These are phyloP conservation scores for Tetrapedia diversipes DNA, from an alignment of 2,888 invertebrate species.

Conservation along the genomic window DNA sequence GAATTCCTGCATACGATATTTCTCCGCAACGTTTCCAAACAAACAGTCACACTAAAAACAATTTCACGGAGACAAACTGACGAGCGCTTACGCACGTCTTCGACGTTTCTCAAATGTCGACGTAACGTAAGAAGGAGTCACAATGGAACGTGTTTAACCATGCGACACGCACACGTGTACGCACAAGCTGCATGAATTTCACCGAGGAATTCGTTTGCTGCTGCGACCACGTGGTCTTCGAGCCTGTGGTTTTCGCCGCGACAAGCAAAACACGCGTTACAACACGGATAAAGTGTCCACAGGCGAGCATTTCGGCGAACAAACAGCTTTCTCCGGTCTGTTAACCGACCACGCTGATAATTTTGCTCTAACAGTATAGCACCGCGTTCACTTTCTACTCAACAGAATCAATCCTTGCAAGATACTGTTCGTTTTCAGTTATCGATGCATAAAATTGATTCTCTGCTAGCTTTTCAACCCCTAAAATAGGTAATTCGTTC, in stretches of 20 bases:
- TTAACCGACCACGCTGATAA: slow-evolving; percentile 16
- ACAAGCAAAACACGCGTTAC: slow-evolving; percentile 24
- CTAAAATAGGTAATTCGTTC: too few species aligned
- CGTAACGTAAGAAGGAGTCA: not conserved
- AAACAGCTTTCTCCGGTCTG: slow-evolving; percentile 30
- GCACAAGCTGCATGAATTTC: not conserved
- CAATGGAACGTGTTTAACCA: slow-evolving; percentile 23
- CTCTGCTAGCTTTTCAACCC: too few species aligned
- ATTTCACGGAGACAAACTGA: not conserved
- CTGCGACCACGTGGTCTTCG: slow-evolving; percentile 1
- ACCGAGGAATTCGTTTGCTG: slow-evolving; percentile 15
- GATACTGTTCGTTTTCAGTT: not conserved
- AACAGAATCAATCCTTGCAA: not conserved
- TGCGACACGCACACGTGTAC: too few species aligned
- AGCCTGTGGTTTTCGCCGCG: slow-evolving; percentile 11
- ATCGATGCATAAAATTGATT: too few species aligned
- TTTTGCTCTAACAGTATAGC: not conserved
- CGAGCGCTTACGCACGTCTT: not conserved
- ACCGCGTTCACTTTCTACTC: not conserved
- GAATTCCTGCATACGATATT: not conserved
- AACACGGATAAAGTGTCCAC: slow-evolving; percentile 14
- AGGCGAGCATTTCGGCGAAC: slow-evolving; percentile 10
- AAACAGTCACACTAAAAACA: not conserved
- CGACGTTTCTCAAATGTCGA: not conserved
- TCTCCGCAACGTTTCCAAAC: too few species aligned